A percentile compares a stretch with the other conserved stretches of the same genome.
phyloP scores from a whole-genome alignment of 2,888 invertebrate species.

The Hermaeophaga mercurialis region DNA sequence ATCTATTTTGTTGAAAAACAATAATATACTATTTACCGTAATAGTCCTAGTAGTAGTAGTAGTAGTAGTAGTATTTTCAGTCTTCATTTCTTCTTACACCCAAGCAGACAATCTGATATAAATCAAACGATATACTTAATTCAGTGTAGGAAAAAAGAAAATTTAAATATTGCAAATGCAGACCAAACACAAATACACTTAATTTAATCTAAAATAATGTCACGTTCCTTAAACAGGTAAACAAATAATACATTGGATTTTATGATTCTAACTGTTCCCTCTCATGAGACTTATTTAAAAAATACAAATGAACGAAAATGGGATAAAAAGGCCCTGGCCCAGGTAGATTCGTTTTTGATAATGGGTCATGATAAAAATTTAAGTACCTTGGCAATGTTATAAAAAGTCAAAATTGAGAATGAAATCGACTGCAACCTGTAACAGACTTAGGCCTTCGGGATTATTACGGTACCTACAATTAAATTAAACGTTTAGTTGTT shows the following conservation, averaged over 20 bases:
- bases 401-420: slow-evolving; percentile 36
- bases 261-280: slow-evolving; percentile 18
- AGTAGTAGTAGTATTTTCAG: no score
- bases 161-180: no score
- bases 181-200: no score
- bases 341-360: slow-evolving; percentile 33
- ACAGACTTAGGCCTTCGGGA: slow-evolving; percentile 13
- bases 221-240: slow-evolving; percentile 12
- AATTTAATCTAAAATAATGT: background rate
- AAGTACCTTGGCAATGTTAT: slow-evolving; percentile 33
- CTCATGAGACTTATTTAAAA: slow-evolving; percentile 1
- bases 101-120: no score
- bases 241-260: slow-evolving; percentile 18
- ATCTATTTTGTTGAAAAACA: no score
- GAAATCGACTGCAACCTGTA: slow-evolving; percentile 26
- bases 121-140: no score
- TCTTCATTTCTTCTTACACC: no score
- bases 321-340: slow-evolving; percentile 26
- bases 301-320: slow-evolving; percentile 18
- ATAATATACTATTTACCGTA: no score
- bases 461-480: slow-evolving; percentile 21
- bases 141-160: no score
- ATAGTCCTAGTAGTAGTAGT: no score
- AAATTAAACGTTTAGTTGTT: no score
- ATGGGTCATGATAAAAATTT: slow-evolving; percentile 36